Evolutionary conservation across 2,888 invertebrate species (phyloP), one percentile per base, ranked within the genome.

Genomic region (Hybos culiciformis): DNA sequence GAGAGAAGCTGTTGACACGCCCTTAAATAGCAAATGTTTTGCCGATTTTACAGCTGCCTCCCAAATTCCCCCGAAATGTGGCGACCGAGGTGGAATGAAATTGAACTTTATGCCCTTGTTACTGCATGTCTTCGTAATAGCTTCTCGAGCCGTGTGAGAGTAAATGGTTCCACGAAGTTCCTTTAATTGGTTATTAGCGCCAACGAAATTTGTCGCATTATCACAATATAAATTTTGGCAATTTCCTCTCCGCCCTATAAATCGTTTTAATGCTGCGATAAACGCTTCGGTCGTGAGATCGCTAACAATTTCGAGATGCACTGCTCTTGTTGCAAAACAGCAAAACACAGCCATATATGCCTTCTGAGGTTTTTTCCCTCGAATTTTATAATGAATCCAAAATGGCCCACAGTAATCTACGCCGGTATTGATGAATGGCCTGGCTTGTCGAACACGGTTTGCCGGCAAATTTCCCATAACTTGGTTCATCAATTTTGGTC

Each of bases 401-500:
- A 46, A 29, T n/a, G 44, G 48, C 11, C 46, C 48, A 38, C 42
- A 47, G 18, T 39, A 48, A 39, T 50, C 48, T 1, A 48, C 43
- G 11, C 43, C 46, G n/a, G 41, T 14, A 14, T 44, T 40, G 17
- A 44, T 39, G 12, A 45, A 44, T 4, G 48, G 41, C 21, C 48
- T 41, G 8, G 45, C 42, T 20, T 46, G 42, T 11, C 38, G 29
- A 15, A 45, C 42, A 39, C 43, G 24, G 8, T 9, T 3, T 32
- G 36, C n/a, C n/a, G 43, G 46, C 23, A 41, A 36, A 23, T 33
- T 39, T 1, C 40, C 42, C 54, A 58, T 56, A 9, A 51, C 17
- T 33, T 52, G 53, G 1, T 40, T 19, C 5, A 41, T 3, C 17
- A 50, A 17, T 34, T 46, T 41, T 21, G 48, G 50, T 17, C 39